Base-by-base conservation (phyloP, 2,888 invertebrate species). In the Cryptus armator region DNA sequence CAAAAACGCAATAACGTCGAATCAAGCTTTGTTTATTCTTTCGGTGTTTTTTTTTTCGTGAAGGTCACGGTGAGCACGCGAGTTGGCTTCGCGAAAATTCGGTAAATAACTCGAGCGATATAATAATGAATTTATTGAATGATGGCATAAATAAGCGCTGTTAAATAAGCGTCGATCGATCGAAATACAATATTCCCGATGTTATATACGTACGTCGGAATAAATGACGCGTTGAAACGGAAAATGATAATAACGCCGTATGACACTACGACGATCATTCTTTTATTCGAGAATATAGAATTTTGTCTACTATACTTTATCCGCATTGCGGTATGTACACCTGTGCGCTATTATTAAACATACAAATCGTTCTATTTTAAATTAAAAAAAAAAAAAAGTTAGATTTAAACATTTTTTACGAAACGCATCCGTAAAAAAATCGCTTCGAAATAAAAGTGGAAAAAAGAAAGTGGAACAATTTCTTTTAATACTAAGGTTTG, bases 271-370 rank as follows among this genome's bases (percentile, higher is more conserved):
- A 29, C 44, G 16, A 6, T 37, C 24, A 43, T 43, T 6, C 12
- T 19, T 16, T 43, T 46, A 10, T n/a, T 19, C 44, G 19, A 24
- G 44, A 16, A 9, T 44, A 44, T 44, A 66, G 43, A 44, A n/a
- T 44, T 67, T 16, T 7, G n/a, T n/a, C 16, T 43, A 12, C 19
- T 5, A 16, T 44, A 10, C 9, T 66, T 66, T 44, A 66, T 44
- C 66, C 37, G 66, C 66, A 66, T 24, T 66, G 66, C 66, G 37
- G 66, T 59, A 14, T 37, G 66, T 59, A 14, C 44, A 43, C 44
- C 43, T 66, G 44, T 44, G 6, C 10, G 16, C 67, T 67, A 12
- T 24, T 44, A 19, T 67, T 44, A 44, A 12, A 19, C 12, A 14
- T 43, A 19, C 43, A 19, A 19, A 67, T n/a, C 3, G 24, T 59